phyloP scores from a whole-genome alignment of 2,888 invertebrate genomes.

The Leptopilina drosophilae region DNA sequence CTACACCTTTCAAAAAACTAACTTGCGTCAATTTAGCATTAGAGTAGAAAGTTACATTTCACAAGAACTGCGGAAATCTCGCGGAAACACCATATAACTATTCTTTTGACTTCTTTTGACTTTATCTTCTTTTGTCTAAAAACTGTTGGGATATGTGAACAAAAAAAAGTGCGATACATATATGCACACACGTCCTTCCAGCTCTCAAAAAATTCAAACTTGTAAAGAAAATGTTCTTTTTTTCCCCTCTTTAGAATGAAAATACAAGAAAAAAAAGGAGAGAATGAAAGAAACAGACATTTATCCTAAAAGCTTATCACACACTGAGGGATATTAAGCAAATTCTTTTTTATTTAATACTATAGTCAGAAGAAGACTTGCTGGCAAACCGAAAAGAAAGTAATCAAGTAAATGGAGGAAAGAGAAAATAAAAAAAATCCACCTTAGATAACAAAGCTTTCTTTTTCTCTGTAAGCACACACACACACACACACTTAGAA shows the following conservation, averaged over 20 bases:
- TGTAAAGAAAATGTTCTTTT: constrained; percentile 25
- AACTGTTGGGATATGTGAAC: neutral
- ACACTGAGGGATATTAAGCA: neutral
- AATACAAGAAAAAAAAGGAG: neutral
- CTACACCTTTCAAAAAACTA: too few species aligned
- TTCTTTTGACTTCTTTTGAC: neutral
- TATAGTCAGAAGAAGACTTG: neutral
- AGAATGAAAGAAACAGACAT: neutral
- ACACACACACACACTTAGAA: too few species aligned
- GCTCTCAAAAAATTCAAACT: neutral
- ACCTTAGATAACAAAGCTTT: neutral
- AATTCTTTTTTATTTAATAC: constrained; percentile 22
- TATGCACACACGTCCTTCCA: constrained; percentile 10
- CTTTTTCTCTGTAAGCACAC: neutral
- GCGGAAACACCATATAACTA: constrained; percentile 11
- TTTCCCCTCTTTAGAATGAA: neutral
- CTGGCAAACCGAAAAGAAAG: constrained; percentile 7
- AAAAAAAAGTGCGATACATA: constrained; percentile 1
- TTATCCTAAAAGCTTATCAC: neutral
- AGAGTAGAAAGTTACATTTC: neutral
- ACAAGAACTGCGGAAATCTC: neutral
- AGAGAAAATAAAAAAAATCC: constrained; percentile 3
- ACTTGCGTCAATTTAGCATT: neutral
- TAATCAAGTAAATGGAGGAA: neutral
- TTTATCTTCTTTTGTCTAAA: neutral